Conservation (phyloP, 2,797 vertebrate species). For the Ctenopoma multispine region DNA sequence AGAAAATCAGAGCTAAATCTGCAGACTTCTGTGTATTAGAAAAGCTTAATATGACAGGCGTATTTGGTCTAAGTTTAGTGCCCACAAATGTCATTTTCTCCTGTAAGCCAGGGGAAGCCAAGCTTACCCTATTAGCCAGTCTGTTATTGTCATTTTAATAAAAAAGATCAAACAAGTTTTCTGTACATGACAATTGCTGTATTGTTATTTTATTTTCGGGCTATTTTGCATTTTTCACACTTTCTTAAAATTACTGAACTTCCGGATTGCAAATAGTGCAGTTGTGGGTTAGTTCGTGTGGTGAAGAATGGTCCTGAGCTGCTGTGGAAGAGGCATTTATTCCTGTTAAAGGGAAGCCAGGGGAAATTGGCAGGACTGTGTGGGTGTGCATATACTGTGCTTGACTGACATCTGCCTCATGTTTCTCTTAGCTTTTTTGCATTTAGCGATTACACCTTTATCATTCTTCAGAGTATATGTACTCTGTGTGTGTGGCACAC, state of each 20-base stretch:
- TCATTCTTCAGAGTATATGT: neutral
- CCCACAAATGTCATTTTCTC: constrained; percentile 44
- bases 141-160: constrained; percentile 53
- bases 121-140: constrained; percentile 42
- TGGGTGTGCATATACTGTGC: constrained; percentile 5
- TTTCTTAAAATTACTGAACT: constrained; percentile 15
- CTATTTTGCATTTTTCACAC: neutral
- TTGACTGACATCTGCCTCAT: neutral
- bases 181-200: constrained; percentile 16
- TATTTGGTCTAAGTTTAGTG: constrained; percentile 46
- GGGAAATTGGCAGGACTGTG: neutral
- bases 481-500: no score
- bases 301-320: neutral
- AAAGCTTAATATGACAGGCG: constrained; percentile 52
- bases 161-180: constrained; percentile 27
- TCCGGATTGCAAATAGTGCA: neutral
- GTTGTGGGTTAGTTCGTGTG: neutral
- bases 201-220: constrained; percentile 8
- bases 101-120: constrained; percentile 50
- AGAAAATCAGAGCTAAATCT: constrained; percentile 49
- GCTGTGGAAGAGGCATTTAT: neutral
- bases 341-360: neutral
- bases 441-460: neutral
- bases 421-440: neutral
- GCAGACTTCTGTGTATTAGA: constrained; percentile 47